Evolutionary conservation across 2,113 vertebrate species (phyloP), one percentile per base, ranked within the genome.

Genomic region (Gulo gulo): DNA sequence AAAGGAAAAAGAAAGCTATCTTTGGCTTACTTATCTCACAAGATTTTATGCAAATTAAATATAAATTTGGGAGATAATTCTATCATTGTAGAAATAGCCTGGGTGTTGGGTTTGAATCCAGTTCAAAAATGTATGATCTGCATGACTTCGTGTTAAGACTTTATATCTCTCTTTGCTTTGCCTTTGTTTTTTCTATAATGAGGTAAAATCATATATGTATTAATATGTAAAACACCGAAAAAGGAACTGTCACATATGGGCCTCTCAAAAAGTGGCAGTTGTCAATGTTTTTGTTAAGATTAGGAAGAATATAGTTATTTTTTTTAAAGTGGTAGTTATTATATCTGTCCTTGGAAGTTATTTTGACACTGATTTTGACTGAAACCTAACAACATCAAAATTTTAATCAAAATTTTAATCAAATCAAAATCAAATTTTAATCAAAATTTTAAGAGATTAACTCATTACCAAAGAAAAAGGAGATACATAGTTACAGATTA

Each of bases 11-110:
- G 11, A 59, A 96, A 94, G 4, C 16, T 36, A 80, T 4, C 4
- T 10, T 57, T 65, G 16, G 4, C 31, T 52, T 67, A 39, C 12
- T 81, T 57, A 85, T 15, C 12, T 82, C 15, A 95, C 2, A 55
- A 88, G n/a, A 82, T 95, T 82, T 50, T 94, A 8, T 92, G 3
- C 16, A 14, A 94, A 13, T 84, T 31, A 83, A 96, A 83, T 84
- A 5, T 36, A 90, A 63, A 83, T 24, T 52, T 7, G 23, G 34
- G 23, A 2, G 13, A 84, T 34, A 69, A 63, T 12, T 65, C 21
- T 83, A 74, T 24, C 39, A 88, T n/a, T 55, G 45, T 16, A 55
- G 36, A 45, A 86, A 74, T 31, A 96, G 10, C 6, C 21, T 80
- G 6, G 2, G 6, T 78, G 7, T 4, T 85, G 24, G 24, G 1